Evolutionary conservation across 2,888 invertebrate genomes (phyloP).

Genomic region (Brachycybe producta): DNA sequence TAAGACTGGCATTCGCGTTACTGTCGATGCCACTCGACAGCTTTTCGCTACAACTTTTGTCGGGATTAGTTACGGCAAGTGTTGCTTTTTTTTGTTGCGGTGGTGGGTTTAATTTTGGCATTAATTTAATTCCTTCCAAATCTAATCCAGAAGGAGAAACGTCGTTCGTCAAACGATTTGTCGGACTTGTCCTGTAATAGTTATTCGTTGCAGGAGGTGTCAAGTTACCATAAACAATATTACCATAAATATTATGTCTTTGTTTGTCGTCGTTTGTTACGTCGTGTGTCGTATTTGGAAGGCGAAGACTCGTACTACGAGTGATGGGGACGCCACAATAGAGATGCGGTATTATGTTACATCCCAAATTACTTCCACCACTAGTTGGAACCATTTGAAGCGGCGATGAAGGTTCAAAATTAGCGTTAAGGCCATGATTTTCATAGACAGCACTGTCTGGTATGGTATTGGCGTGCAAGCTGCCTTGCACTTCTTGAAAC

Average conservation of each 20-base stretch:
- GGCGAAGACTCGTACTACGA: slow-evolving; percentile 15
- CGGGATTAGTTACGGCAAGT: slow-evolving; percentile 15
- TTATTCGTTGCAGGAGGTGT: slow-evolving; percentile 42
- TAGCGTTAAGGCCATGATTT: slow-evolving; percentile 12
- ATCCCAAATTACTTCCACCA: slow-evolving; percentile 6
- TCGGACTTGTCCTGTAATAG: slow-evolving; percentile 28
- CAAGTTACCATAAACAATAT: slow-evolving; percentile 35
- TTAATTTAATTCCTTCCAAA: slow-evolving; percentile 20
- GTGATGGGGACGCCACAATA: slow-evolving; percentile 17
- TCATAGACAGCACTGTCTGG: slow-evolving; percentile 11
- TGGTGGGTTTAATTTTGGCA: slow-evolving; percentile 28
- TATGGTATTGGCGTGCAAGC: slow-evolving; percentile 8
- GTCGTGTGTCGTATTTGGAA: slow-evolving; percentile 27
- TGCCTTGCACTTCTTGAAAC: slow-evolving; percentile 7
- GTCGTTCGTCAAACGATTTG: slow-evolving; percentile 1
- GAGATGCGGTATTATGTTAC: slow-evolving; percentile 3
- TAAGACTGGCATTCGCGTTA: slow-evolving; percentile 4
- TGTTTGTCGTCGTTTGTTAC: too few species aligned
- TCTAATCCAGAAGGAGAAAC: too few species aligned
- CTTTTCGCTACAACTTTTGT: slow-evolving; percentile 21
- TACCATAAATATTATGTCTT: too few species aligned
- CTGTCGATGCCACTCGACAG: slow-evolving; percentile 2
- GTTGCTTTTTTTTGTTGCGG: slow-evolving; percentile 20
- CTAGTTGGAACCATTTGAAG: slow-evolving; percentile 8
- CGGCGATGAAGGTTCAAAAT: slow-evolving; percentile 8